phyloP scores from a whole-genome alignment of 2,888 invertebrate species.

The Eupithecia subfuscata region DNA sequence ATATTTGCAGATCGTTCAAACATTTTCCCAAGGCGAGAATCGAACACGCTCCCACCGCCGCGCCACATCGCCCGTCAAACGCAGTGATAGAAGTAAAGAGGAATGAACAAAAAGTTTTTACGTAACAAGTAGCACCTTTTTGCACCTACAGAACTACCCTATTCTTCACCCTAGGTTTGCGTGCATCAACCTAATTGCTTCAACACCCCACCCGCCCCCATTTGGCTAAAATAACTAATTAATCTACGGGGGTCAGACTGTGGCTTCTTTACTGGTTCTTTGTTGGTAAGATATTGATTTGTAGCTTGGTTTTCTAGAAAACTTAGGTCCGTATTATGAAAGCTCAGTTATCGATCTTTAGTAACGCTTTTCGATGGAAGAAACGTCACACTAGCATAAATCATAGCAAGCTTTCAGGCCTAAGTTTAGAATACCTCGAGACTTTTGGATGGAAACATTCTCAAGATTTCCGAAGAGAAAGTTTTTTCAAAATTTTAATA shows the following conservation, averaged over 20 bases:
- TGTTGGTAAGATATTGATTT: neutral
- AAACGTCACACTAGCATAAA: too few relatives aligned
- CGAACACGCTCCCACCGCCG: too few relatives aligned
- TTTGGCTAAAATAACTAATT: conserved; percentile 59
- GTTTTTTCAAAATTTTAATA: too few relatives aligned
- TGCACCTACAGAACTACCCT: conserved; percentile 16
- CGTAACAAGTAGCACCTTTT: conserved; percentile 14
- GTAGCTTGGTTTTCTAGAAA: neutral
- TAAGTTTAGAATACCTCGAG: too few relatives aligned
- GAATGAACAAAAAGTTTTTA: conserved; percentile 1
- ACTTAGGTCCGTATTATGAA: neutral
- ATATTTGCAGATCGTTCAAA: too few relatives aligned
- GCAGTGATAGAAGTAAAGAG: neutral
- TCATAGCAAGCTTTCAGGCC: too few relatives aligned
- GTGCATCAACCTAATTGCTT: conserved; percentile 59
- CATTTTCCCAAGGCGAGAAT: too few relatives aligned
- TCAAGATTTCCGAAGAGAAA: too few relatives aligned
- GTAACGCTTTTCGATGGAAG: too few relatives aligned
- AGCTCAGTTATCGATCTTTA: too few relatives aligned
- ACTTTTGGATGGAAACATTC: too few relatives aligned
- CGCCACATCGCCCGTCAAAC: too few relatives aligned
- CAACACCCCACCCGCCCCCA: conserved; percentile 50
- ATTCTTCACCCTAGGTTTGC: conserved; percentile 39
- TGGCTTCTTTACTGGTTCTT: conserved; percentile 8
- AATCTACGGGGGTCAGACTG: conserved; percentile 43